phyloP scores from a whole-genome alignment of 2,113 vertebrate species.

The Oreochromis niloticus region DNA sequence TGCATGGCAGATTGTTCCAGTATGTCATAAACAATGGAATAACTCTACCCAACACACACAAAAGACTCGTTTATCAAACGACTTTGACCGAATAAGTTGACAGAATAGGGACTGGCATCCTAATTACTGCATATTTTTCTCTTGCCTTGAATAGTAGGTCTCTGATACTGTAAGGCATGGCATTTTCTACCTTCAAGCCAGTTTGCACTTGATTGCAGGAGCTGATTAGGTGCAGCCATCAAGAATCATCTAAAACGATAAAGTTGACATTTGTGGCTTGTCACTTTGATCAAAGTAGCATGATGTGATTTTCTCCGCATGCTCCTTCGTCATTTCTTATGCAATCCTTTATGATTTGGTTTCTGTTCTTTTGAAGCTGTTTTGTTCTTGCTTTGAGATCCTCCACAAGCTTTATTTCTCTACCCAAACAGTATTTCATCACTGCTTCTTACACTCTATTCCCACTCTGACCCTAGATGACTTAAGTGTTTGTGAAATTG shows the following conservation, averaged over 20 bases:
- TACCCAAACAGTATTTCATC: not conserved
- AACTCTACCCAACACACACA: not conserved
- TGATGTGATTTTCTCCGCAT: not conserved
- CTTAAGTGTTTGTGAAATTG: slow-evolving; percentile 1
- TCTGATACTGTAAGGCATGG: slow-evolving; percentile 17
- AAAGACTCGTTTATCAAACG: not conserved
- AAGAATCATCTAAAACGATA: not conserved
- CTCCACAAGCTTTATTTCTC: not conserved
- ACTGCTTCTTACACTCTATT: not conserved
- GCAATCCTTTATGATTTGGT: not conserved
- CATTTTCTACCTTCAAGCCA: not conserved
- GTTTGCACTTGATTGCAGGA: slow-evolving; percentile 25
- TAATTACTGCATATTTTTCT: slow-evolving; percentile 2
- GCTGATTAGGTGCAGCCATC: not conserved
- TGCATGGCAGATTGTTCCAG: slow-evolving; percentile 31
- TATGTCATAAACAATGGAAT: slow-evolving; percentile 39
- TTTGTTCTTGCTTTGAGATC: not conserved
- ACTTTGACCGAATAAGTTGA: not conserved
- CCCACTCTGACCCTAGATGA: not conserved
- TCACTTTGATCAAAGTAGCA: slow-evolving; percentile 11
- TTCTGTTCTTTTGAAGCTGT: not conserved
- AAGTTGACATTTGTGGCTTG: not conserved
- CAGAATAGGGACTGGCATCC: slow-evolving; percentile 25
- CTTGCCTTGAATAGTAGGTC: not conserved
- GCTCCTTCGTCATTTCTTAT: not conserved